These are phyloP conservation scores for Galerucella nymphaeae DNA, from an alignment of 2,888 invertebrate species.

Conservation along the genomic window DNA sequence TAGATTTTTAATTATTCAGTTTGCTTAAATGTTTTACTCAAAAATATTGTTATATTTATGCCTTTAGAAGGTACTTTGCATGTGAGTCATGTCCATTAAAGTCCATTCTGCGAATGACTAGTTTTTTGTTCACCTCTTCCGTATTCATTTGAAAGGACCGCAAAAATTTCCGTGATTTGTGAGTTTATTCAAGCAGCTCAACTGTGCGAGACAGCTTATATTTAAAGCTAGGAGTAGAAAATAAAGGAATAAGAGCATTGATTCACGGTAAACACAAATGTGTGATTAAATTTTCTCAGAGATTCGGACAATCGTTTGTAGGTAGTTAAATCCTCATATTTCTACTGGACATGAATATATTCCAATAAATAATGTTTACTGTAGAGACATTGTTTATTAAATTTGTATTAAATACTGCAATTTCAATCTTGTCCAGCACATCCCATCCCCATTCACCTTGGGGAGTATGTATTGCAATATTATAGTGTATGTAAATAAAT, in stretches of 20 bases:
- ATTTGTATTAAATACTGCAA: no score
- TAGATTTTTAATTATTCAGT: no score
- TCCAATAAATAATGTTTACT: no score
- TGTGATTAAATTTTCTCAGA: no score
- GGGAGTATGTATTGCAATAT: no score
- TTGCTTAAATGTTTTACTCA: no score
- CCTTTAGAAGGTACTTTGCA: neutral
- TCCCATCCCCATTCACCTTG: no score
- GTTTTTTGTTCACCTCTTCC: slow-evolving; percentile 42
- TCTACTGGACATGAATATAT: neutral
- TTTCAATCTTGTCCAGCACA: no score
- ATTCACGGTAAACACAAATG: neutral
- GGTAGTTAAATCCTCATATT: neutral
- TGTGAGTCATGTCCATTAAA: slow-evolving; percentile 26
- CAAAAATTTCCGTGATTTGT: slow-evolving; percentile 47
- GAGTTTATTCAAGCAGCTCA: slow-evolving; percentile 46
- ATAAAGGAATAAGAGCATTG: slow-evolving; percentile 23
- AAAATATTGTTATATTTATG: no score
- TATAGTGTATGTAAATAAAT: no score
- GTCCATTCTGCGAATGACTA: slow-evolving; percentile 40
- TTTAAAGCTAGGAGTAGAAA: slow-evolving; percentile 40
- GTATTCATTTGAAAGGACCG: slow-evolving; percentile 46
- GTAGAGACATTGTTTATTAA: no score
- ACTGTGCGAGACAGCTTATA: slow-evolving; percentile 46
- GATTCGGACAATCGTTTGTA: no score